Base-by-base conservation (phyloP, 2,888 invertebrate genomes). In the Andrena chrysosceles region DNA sequence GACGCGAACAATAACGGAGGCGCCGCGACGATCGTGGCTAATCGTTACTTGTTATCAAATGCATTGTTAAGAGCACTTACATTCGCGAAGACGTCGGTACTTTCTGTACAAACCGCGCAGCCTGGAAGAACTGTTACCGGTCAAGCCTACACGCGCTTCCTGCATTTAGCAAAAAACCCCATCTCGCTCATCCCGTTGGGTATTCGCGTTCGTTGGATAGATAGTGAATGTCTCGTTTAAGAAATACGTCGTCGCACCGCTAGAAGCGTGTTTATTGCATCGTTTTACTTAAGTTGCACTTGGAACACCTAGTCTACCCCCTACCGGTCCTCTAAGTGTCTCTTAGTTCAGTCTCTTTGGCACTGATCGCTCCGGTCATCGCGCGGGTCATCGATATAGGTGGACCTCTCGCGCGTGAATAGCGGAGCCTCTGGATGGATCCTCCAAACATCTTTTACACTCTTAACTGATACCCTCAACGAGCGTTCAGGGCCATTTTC, bases 31-130 rank as follows among this genome's bases (percentile, higher is more conserved):
- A 69, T 77, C 48, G 72, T 7, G 70, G 54, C 69, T 31, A 68
- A 81, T 77, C 31, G 63, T 83, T 78, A 80, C 73, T 67, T 70
- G 49, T 85, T 80, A 83, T 74, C 73, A 85, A 87, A 81, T 80
- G 83, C 83, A 81, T 66, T 71, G 35, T 83, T 87, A 87, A 87
- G 86, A 87, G 86, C 86, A 87, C 86, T 87, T 87, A 81, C 68
- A 69, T 85, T 78, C 78, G 66, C 76, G 64, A 74, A 52, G 63
- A 77, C 56, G 48, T 54, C 42, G 42, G 42, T 75, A 72, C 49
- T 77, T 73, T 69, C 69, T 76, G 70, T 59, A 69, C 62, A 80
- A 59, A 59, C 42, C 42, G 54, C 42, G 26, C 35, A 72, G 29
- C 23, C 26, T 20, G 70, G 70, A 54, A 60, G 60, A 75, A 70